Evolutionary conservation across 2,113 vertebrate species (phyloP).

Genomic region (Halcyon senegalensis): DNA sequence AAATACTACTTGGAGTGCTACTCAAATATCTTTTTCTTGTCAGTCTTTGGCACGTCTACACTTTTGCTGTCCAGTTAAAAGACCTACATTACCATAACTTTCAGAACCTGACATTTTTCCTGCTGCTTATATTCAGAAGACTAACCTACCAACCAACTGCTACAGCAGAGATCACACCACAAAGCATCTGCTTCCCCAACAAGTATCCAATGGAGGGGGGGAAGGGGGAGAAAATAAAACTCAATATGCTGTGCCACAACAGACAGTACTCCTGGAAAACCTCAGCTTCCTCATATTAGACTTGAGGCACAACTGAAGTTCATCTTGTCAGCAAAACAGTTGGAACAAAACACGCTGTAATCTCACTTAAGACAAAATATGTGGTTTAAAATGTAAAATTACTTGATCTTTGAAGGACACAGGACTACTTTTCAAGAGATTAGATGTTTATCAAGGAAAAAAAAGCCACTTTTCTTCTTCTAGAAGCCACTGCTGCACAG

Average conservation of each 20-base stretch:
- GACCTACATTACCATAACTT: not conserved
- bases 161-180: not conserved
- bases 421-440: not conserved
- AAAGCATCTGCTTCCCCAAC: conserved; percentile 31
- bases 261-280: not conserved
- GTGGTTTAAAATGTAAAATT: not conserved
- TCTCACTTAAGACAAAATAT: not conserved
- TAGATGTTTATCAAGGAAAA: not conserved
- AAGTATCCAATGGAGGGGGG: not conserved
- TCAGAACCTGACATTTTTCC: not conserved
- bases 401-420: not conserved
- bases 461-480: not conserved
- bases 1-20: not conserved
- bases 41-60: not conserved
- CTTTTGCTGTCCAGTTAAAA: not conserved
- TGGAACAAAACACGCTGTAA: not conserved
- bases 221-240: not conserved
- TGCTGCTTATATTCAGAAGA: not conserved
- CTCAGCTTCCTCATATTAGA: not conserved
- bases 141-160: not conserved
- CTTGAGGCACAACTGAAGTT: not conserved
- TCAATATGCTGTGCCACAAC: not conserved
- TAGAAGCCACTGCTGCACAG: not conserved
- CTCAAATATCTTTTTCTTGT: not conserved
- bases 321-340: not conserved